phyloP scores from a whole-genome alignment of 53 echinoderm and acorn worm species.

The Paelopatides confundens region DNA sequence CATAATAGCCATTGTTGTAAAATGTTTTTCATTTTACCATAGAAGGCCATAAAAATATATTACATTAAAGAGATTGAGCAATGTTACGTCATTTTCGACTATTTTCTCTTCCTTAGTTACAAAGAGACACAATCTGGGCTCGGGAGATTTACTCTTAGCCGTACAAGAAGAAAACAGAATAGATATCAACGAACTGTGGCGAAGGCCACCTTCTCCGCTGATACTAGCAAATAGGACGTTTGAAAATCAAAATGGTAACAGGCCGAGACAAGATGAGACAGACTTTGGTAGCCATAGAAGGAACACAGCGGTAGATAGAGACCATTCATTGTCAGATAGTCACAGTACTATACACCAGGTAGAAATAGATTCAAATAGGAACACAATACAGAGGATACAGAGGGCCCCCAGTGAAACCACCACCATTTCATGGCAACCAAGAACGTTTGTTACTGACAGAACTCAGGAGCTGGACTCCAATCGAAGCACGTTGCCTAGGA shows the following conservation, averaged over 20 bases:
- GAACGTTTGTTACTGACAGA: background rate
- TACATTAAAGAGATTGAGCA: no score
- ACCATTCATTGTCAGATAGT: constrained; percentile 7
- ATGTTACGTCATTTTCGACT: background rate
- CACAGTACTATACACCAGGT: constrained; percentile 38
- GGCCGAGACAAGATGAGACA: background rate
- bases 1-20: background rate
- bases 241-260: constrained; percentile 40
- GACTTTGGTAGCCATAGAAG: constrained; percentile 12
- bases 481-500: background rate
- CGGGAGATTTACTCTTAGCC: constrained; percentile 61
- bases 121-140: constrained; percentile 4
- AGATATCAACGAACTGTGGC: constrained; percentile 90
- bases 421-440: constrained; percentile 2
- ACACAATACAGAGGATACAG: constrained; percentile 36
- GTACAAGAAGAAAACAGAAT: constrained; percentile 85
- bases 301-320: background rate
- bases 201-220: constrained; percentile 72
- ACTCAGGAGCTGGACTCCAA: constrained; percentile 18
- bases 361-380: constrained; percentile 48
- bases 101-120: background rate
- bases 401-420: constrained; percentile 41
- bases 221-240: constrained; percentile 51
- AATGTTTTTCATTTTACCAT: background rate
- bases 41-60: no score